phyloP scores from a whole-genome alignment of 2,113 vertebrate genomes.

The Bubo blakistoni region DNA sequence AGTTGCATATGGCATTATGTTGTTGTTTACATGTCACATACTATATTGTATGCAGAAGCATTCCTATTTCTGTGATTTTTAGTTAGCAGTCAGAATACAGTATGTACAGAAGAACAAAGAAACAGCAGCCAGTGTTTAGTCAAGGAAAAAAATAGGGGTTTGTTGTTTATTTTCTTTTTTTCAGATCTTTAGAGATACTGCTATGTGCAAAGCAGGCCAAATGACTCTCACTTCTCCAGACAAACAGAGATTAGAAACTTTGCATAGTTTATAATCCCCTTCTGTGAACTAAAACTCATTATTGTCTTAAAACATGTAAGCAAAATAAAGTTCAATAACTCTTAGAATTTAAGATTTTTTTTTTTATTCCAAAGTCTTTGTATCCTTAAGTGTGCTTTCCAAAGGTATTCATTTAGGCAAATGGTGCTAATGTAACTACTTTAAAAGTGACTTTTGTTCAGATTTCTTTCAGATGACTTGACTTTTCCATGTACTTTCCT shows the following conservation, averaged over 20 bases:
- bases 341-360: background rate
- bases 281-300: background rate
- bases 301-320: background rate
- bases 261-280: background rate
- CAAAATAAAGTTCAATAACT: background rate
- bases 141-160: background rate
- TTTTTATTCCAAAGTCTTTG: background rate
- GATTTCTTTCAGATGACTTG: background rate
- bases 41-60: background rate
- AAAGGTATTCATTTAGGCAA: background rate
- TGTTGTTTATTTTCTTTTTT: background rate
- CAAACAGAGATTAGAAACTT: background rate
- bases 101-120: background rate
- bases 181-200: background rate
- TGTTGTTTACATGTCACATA: background rate
- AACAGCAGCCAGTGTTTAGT: background rate
- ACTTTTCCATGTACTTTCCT: background rate
- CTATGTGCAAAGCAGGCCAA: background rate
- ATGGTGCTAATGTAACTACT: background rate
- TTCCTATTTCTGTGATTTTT: background rate
- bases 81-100: background rate
- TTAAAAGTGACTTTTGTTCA: background rate
- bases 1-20: background rate
- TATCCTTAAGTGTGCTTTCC: background rate
- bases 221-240: background rate